Evolutionary conservation across 2,797 vertebrate genomes (phyloP).

Genomic region (Malacoraja senta): DNA sequence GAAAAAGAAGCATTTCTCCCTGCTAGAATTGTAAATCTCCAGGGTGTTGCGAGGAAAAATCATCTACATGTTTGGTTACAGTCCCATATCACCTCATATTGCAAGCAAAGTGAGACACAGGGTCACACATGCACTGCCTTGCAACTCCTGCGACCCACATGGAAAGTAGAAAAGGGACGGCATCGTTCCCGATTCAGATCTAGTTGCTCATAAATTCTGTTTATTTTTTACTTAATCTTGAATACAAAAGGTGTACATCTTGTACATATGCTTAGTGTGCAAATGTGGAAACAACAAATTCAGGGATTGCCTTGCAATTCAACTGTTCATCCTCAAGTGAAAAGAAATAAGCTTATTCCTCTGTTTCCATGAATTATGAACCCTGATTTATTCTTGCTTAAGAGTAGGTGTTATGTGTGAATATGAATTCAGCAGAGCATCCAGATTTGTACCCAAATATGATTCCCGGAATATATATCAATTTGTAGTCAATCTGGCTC

Average conservation of each 20-base stretch:
- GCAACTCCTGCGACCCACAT: not conserved
- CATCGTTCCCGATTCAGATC: not conserved
- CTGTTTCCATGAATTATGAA: not conserved
- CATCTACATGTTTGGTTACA: not conserved
- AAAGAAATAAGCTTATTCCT: not conserved
- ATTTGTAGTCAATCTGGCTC: not conserved
- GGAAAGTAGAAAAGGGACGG: not conserved
- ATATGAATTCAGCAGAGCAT: not conserved
- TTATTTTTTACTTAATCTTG: not conserved
- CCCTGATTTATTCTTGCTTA: constrained; percentile 15
- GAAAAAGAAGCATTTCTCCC: not conserved
- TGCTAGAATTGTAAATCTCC: not conserved
- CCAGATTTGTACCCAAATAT: no score
- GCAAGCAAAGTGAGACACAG: not conserved
- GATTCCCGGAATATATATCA: not conserved
- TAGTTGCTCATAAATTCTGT: not conserved
- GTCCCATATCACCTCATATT: not conserved
- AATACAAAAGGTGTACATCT: constrained; percentile 23
- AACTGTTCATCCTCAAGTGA: not conserved
- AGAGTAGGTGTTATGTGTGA: not conserved
- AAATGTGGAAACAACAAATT: not conserved
- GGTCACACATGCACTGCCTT: not conserved
- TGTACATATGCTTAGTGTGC: not conserved
- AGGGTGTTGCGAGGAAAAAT: not conserved
- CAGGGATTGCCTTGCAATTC: not conserved